phyloP scores from a whole-genome alignment of 2,797 vertebrate species.

The Hippopotamyrus pictus region DNA sequence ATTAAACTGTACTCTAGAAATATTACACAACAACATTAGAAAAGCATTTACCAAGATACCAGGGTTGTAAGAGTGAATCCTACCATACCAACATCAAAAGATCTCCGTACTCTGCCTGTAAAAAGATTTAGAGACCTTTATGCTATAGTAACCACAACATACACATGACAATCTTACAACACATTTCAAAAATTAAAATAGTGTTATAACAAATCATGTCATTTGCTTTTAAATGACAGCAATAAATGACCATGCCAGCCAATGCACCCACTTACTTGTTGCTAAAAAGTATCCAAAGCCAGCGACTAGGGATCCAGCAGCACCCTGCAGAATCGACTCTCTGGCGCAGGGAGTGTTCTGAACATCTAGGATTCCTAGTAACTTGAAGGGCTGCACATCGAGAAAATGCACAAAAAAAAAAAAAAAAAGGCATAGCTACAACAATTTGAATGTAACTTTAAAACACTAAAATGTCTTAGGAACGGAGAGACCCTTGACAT shows the following conservation, averaged over 20 bases:
- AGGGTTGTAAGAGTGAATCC: conserved; percentile 62
- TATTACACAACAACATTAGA: not conserved
- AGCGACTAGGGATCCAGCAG: conserved; percentile 46
- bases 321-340: conserved; percentile 59
- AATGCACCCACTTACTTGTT: conserved; percentile 53
- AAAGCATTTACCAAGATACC: conserved; percentile 56
- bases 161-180: not conserved
- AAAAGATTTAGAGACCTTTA: not conserved
- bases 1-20: not conserved
- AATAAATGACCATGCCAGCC: not conserved
- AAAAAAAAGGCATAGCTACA: not conserved
- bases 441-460: not conserved
- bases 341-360: conserved; percentile 56
- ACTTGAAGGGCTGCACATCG: conserved; percentile 44
- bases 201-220: not conserved
- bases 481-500: not conserved
- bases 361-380: conserved; percentile 56
- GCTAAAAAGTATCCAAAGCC: conserved; percentile 61
- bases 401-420: not conserved
- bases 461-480: not conserved
- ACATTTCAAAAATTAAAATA: not conserved
- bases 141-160: not conserved
- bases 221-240: not conserved
- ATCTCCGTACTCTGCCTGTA: conserved; percentile 62
- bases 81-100: conserved; percentile 59